Percentiles rank a stretch among this genome's conserved stretches.
Conservation (phyloP, 2,888 invertebrate genomes). For the Panopea generosa region DNA sequence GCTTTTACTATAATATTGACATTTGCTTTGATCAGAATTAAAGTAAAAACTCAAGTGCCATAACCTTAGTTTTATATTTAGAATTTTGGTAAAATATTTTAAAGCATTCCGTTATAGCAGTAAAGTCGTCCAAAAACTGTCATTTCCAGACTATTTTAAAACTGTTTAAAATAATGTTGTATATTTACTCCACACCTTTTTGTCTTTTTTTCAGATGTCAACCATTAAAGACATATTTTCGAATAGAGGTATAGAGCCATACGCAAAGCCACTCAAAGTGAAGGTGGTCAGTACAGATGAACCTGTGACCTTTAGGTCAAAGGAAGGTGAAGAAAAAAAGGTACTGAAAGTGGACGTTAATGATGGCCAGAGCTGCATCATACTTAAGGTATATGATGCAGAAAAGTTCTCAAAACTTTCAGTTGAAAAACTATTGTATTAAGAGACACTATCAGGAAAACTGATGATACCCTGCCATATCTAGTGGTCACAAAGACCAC, state of each 20-base stretch:
- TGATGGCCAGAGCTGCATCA: not conserved
- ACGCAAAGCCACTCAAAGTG: not conserved
- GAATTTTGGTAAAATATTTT: too few relatives aligned
- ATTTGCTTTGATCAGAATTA: not conserved
- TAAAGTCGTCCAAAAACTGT: too few relatives aligned
- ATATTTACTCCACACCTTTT: not conserved
- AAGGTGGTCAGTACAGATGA: not conserved
- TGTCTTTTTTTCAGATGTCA: not conserved
- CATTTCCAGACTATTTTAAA: too few relatives aligned
- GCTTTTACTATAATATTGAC: too few relatives aligned
- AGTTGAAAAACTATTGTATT: not conserved
- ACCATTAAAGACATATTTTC: not conserved
- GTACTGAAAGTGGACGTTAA: not conserved
- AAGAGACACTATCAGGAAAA: not conserved
- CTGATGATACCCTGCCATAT: too few relatives aligned
- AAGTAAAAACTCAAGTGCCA: not conserved
- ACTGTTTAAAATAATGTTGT: not conserved
- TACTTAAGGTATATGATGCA: not conserved
- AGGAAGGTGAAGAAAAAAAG: constrained; percentile 3
- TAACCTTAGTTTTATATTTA: too few relatives aligned
- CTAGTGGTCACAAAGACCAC: constrained; percentile 5
- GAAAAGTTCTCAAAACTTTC: not conserved
- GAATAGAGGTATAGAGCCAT: not conserved
- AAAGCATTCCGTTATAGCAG: too few relatives aligned
- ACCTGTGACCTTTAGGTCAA: not conserved